Evolutionary conservation across 2,113 vertebrate genomes (phyloP), one percentile per base, ranked within the genome.

Genomic region (Pseudolaguvia tuberculata): DNA sequence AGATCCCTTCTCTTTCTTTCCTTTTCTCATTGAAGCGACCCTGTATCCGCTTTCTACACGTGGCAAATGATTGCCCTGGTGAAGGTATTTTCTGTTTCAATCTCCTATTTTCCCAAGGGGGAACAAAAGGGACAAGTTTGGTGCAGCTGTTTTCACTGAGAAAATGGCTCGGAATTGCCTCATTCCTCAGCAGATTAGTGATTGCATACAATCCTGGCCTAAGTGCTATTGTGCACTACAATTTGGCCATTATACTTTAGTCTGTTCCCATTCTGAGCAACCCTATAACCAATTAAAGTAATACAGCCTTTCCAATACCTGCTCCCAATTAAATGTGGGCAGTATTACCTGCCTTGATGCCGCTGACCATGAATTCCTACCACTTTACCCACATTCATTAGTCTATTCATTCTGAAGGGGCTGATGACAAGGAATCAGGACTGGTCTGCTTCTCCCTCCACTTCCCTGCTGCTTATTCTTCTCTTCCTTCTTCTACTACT

Each of bases 61-160:
- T 96, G 95, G 94, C 94, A 93, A 89, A 94, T 94, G 94, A 95
- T 95, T 95, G 92, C 94, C 92, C 89, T 51, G 86, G 92, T 95
- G 91, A 93, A 99, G 95, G 95, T 96, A 97, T 98, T 97, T 96
- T 98, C 95, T 94, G 94, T 96, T 97, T 96, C 94, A 96, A 95
- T 96, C 94, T 95, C 94, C 91, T 92, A 93, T 96, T 96, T 98
- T 96, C 96, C 95, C 95, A 97, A 95, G 95, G 90, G 94, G 89
- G 83, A 91, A 92, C 92, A 91, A 93, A 96, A 91, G 92, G 89
- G 90, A 91, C 92, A 88, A 91, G 94, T 92, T 93, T 90, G 91
- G 91, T 93, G 93, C 94, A 95, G 94, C 94, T 96, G 94, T 92
- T 96, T 95, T 94, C 93, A 93, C 94, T 94, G 94, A 96, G 95